Conservation (phyloP, 2,888 invertebrate genomes). For the Scaptomyza cyrtandrae region DNA sequence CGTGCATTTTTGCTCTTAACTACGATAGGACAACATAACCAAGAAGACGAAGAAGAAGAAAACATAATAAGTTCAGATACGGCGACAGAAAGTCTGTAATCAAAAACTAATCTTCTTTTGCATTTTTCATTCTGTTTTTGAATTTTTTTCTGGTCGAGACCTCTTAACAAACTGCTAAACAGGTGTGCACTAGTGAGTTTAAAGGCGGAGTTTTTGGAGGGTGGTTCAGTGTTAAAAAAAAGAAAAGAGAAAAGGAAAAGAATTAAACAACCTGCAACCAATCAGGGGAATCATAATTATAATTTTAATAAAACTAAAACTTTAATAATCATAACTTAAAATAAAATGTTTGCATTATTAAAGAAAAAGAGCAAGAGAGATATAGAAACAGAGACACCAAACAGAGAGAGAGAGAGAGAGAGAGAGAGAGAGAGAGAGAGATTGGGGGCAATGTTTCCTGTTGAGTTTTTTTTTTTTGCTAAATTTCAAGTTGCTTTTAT, state of each 20-base stretch:
- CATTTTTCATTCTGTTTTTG: neutral
- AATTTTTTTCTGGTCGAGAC: slow-evolving; percentile 18
- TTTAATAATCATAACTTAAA: slow-evolving; percentile 9
- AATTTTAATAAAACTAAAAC: slow-evolving; percentile 6
- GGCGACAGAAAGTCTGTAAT: slow-evolving; percentile 29
- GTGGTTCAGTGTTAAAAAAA: slow-evolving; percentile 40
- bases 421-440: slow-evolving; percentile 21
- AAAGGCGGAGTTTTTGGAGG: slow-evolving; percentile 36
- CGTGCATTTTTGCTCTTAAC: slow-evolving; percentile 72
- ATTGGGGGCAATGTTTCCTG: slow-evolving; percentile 26
- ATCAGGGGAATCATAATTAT: slow-evolving; percentile 22
- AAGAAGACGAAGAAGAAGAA: slow-evolving; percentile 8
- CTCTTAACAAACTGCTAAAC: slow-evolving; percentile 34
- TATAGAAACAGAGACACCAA: slow-evolving; percentile 24
- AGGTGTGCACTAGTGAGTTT: slow-evolving; percentile 45
- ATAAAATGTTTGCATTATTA: neutral
- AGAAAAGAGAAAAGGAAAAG: neutral
- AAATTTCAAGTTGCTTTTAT: slow-evolving; percentile 70
- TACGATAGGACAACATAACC: slow-evolving; percentile 42
- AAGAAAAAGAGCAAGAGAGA: slow-evolving; percentile 14
- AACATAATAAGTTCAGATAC: slow-evolving; percentile 7
- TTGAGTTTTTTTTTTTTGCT: slow-evolving; percentile 54
- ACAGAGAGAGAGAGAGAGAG: slow-evolving; percentile 1
- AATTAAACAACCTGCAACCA: slow-evolving; percentile 6
- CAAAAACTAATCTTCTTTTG: slow-evolving; percentile 18